These are phyloP conservation scores for Loriculus beryllinus DNA, from an alignment of 2,797 vertebrate species.

Conservation along the genomic window DNA sequence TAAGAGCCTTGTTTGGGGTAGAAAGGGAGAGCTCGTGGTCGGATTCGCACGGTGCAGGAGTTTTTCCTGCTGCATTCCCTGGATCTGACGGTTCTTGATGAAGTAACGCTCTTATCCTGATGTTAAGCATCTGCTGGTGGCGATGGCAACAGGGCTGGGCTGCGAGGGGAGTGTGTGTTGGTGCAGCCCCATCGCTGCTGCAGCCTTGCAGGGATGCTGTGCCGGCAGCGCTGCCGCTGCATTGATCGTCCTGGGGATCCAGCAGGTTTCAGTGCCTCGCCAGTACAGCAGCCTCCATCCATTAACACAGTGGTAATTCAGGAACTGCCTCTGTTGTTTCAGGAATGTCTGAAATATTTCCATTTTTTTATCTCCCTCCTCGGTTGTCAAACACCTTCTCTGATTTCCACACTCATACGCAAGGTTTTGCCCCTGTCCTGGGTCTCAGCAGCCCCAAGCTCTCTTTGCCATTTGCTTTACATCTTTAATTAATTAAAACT, in stretches of 20 bases:
- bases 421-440: neutral
- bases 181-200: rapidly evolving
- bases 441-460: rapidly evolving
- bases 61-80: rapidly evolving
- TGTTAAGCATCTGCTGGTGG: rapidly evolving
- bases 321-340: neutral
- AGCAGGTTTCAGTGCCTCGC: neutral
- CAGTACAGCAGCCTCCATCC: neutral
- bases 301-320: neutral
- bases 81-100: neutral
- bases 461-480: rapidly evolving
- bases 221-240: neutral
- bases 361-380: neutral
- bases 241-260: neutral
- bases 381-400: neutral
- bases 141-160: rapidly evolving
- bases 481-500: neutral
- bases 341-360: neutral
- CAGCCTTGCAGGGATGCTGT: neutral
- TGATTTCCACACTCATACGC: rapidly evolving
- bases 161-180: rapidly evolving
- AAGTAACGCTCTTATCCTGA: rapidly evolving
- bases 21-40: neutral
- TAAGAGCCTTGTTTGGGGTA: neutral
- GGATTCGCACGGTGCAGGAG: rapidly evolving